Conservation (phyloP, 2,113 vertebrate species). For the Chloebia gouldiae region DNA sequence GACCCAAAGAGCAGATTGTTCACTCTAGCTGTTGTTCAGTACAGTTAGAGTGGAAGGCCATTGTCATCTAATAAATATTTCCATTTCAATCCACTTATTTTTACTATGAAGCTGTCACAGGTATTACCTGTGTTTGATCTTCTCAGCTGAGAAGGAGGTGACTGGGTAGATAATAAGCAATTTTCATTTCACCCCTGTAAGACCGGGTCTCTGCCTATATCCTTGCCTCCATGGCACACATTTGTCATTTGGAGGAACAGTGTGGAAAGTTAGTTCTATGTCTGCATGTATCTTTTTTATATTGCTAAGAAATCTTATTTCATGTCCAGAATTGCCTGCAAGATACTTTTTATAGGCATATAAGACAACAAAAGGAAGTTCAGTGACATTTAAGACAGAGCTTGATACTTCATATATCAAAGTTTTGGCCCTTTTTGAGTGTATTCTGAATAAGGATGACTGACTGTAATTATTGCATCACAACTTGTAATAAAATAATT, state of each 20-base stretch:
- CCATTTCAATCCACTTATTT: background rate
- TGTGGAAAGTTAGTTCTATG: background rate
- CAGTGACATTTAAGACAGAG: background rate
- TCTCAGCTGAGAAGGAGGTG: background rate
- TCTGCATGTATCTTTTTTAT: background rate
- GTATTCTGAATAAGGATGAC: background rate
- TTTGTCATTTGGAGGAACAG: background rate
- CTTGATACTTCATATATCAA: background rate
- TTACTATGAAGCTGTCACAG: background rate
- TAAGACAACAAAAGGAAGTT: background rate
- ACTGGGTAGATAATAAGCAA: background rate
- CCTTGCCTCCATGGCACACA: background rate
- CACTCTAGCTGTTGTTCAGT: background rate
- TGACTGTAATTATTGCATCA: background rate
- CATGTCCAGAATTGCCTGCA: background rate
- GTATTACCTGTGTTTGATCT: background rate
- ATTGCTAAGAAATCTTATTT: background rate
- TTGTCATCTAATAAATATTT: background rate
- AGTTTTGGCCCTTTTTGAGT: background rate
- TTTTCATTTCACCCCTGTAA: background rate
- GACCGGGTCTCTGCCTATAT: background rate
- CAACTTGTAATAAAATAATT: background rate
- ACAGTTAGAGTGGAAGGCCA: background rate
- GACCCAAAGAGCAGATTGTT: background rate
- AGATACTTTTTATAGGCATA: background rate